A percentile compares a stretch with the other conserved stretches of the same genome.
phyloP scores from a whole-genome alignment of 2,113 vertebrate species.

The Eurystomus gularis region DNA sequence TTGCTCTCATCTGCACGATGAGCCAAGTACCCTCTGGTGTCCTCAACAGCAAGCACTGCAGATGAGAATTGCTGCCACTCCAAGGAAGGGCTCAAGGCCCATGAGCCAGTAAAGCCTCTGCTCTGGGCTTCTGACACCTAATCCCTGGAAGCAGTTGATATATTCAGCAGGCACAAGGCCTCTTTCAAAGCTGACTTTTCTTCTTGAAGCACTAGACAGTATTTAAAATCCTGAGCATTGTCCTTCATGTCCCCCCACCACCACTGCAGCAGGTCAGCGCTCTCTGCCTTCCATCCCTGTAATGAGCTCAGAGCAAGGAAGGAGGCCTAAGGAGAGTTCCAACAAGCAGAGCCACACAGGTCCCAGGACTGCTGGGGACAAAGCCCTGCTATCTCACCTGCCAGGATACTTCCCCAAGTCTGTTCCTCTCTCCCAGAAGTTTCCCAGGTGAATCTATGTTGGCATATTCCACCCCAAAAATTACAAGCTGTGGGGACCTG shows the following conservation, averaged over 20 bases:
- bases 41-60: neutral
- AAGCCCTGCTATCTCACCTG: neutral
- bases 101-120: neutral
- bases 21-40: neutral
- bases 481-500: neutral
- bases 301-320: neutral
- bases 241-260: neutral
- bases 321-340: fast-evolving
- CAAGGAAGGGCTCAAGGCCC: neutral
- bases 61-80: neutral
- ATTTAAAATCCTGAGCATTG: neutral
- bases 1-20: neutral
- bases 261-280: neutral
- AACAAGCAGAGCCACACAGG: neutral
- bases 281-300: neutral
- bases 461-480: neutral
- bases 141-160: neutral
- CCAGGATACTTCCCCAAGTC: fast-evolving
- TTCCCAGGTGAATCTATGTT: neutral
- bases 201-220: neutral
- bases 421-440: neutral
- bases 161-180: neutral
- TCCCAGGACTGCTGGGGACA: neutral
- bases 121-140: neutral
- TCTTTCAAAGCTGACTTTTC: neutral